Conservation (phyloP, 2,113 vertebrate species). For the Pangasianodon hypophthalmus region DNA sequence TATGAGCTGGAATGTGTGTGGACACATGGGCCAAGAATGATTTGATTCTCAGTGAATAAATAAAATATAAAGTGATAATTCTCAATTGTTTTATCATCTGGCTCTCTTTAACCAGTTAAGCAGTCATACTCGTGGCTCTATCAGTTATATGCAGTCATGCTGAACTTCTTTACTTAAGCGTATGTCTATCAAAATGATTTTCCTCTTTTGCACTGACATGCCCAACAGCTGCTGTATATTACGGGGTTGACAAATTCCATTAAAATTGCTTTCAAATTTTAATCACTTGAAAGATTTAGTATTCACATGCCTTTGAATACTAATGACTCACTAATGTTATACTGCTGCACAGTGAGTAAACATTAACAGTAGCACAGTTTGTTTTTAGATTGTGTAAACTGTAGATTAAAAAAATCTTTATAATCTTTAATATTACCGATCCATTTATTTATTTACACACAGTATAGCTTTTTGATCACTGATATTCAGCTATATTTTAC, state of each 20-base stretch:
- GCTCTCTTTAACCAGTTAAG: no score
- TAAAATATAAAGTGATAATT: background rate
- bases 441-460: background rate
- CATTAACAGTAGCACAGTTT: background rate
- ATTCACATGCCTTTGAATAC: background rate
- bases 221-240: background rate
- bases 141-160: background rate
- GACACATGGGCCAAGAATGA: background rate
- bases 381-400: background rate
- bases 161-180: background rate
- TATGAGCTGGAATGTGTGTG: background rate
- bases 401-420: background rate
- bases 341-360: background rate
- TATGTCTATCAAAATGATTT: background rate
- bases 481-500: background rate
- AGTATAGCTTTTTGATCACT: background rate
- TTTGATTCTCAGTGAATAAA: background rate
- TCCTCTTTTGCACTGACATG: background rate
- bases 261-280: background rate
- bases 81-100: background rate
- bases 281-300: no score
- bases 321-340: background rate
- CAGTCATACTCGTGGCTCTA: background rate
- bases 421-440: background rate
- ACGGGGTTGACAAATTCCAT: background rate